Conservation (phyloP, 2,888 invertebrate species). For the Euspilapteryx auroguttella region DNA sequence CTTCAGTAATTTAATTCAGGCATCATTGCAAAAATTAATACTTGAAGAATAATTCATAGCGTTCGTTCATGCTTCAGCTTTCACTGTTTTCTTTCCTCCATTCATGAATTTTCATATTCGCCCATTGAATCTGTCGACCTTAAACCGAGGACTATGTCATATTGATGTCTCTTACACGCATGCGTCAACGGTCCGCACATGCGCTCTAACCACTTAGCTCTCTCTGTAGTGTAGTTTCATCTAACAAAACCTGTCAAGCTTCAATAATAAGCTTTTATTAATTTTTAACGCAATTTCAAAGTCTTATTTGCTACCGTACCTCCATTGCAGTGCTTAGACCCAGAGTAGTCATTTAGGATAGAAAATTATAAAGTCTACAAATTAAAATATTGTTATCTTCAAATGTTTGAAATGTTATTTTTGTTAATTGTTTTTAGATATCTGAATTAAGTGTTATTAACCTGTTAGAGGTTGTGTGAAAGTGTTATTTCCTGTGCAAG, state of each 20-base stretch:
- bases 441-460: constrained; percentile 3
- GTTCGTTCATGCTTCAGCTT: too few species aligned
- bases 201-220: constrained; percentile 12
- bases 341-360: too few species aligned
- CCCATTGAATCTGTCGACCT: constrained; percentile 34
- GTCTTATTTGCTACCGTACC: too few species aligned
- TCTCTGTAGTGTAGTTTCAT: constrained; percentile 30
- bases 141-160: constrained; percentile 26
- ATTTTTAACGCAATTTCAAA: too few species aligned
- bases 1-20: too few species aligned
- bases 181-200: constrained; percentile 20
- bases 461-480: constrained; percentile 6
- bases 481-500: constrained; percentile 6
- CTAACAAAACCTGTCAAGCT: constrained; percentile 32
- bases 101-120: constrained; percentile 35
- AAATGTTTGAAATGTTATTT: too few species aligned
- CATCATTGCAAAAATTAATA: too few species aligned
- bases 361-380: too few species aligned
- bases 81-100: constrained; percentile 21
- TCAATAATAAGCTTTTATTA: constrained; percentile 27
- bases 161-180: constrained; percentile 35
- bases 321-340: too few species aligned
- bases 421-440: neutral
- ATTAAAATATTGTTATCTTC: too few species aligned
- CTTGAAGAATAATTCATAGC: too few species aligned